Conservation (phyloP, 2,113 vertebrate species). For the Dromaius novaehollandiae region DNA sequence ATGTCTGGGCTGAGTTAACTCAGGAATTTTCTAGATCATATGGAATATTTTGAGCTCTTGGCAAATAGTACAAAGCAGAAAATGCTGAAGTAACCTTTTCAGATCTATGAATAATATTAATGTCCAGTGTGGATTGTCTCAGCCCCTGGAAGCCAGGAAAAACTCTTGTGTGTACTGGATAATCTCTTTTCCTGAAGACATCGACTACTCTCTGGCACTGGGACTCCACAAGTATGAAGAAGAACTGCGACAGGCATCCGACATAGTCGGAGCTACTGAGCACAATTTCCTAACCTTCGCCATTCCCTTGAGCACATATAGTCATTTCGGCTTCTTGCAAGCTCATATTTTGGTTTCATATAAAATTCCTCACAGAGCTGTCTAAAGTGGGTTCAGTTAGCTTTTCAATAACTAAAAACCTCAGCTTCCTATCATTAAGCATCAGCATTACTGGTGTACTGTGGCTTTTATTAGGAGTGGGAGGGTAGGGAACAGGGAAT, state of each 20-base stretch:
- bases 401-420: not conserved
- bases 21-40: not conserved
- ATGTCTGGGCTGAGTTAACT: not conserved
- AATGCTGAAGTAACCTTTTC: not conserved
- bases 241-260: not conserved
- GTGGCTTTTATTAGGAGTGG: not conserved
- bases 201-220: accelerated
- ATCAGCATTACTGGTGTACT: not conserved
- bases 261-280: accelerated
- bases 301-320: accelerated
- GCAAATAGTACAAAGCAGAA: not conserved
- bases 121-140: not conserved
- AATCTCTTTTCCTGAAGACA: not conserved
- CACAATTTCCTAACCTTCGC: accelerated
- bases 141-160: not conserved
- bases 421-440: not conserved
- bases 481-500: not conserved
- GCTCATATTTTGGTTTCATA: accelerated
- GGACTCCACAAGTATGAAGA: not conserved
- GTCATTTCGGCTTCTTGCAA: not conserved
- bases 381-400: not conserved
- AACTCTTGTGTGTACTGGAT: not conserved
- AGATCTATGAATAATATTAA: not conserved
- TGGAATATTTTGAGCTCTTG: not conserved
- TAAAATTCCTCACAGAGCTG: not conserved